Conservation (phyloP, 2,797 vertebrate genomes). For the Cuniculus paca region DNA sequence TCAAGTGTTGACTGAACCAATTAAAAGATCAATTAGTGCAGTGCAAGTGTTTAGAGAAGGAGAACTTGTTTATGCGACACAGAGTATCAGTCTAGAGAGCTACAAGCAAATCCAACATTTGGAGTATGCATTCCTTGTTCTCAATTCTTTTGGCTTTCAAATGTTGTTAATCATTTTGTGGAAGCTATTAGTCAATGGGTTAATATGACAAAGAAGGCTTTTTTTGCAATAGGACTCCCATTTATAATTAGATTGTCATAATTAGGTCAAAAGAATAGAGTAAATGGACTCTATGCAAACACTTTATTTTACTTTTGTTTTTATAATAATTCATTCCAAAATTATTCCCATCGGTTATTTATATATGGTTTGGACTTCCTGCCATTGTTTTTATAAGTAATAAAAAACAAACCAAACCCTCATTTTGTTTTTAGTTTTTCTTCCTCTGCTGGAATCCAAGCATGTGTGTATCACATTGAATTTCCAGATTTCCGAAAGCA, state of each 20-base stretch:
- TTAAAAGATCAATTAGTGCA: conserved; percentile 90
- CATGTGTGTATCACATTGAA: background rate
- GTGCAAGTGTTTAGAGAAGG: conserved; percentile 80
- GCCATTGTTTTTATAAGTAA: background rate
- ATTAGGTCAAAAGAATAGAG: background rate
- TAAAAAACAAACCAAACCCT: background rate
- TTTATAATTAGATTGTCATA: background rate
- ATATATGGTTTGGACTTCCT: background rate
- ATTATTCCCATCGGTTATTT: background rate
- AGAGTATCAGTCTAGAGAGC: conserved; percentile 31
- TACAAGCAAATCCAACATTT: background rate
- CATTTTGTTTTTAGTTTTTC: background rate
- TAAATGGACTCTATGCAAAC: background rate
- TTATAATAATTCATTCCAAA: background rate
- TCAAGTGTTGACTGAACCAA: conserved; percentile 89
- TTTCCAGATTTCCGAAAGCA: background rate
- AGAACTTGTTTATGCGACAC: conserved; percentile 79
- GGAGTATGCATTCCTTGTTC: background rate
- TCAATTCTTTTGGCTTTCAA: background rate
- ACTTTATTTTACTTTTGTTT: background rate
- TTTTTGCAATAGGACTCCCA: background rate
- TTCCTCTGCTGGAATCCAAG: background rate
- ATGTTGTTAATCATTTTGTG: background rate
- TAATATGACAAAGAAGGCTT: background rate
- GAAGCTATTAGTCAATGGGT: background rate